Percentiles rank a stretch among this genome's conserved stretches.
Conservation (phyloP, 1,140 invertebrate species). For the Tetragonula clypearis region DNA sequence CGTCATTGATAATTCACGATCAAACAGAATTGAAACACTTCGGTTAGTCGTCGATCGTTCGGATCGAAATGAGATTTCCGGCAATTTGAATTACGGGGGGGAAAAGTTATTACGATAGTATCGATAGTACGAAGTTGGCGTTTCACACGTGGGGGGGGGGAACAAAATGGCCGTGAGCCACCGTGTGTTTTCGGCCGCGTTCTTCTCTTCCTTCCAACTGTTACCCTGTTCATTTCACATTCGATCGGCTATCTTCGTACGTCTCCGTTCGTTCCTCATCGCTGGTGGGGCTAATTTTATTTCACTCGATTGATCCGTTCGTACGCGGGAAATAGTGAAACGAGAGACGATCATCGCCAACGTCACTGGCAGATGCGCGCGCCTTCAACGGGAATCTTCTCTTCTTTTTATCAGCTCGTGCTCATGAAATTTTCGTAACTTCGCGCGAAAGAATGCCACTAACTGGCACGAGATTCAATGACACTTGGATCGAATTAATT, state of each 20-base stretch:
- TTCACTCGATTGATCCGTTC: constrained; percentile 41
- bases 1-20: too few relatives aligned
- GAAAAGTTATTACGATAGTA: too few relatives aligned
- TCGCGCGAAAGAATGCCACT: too few relatives aligned
- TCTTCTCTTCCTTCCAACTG: constrained; percentile 55
- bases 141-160: background rate
- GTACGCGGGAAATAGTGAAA: constrained; percentile 36
- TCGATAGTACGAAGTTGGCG: too few relatives aligned
- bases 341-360: constrained; percentile 30
- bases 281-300: constrained; percentile 34
- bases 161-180: constrained; percentile 2
- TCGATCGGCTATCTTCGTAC: constrained; percentile 74
- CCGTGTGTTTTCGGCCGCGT: constrained; percentile 30
- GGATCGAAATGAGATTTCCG: too few relatives aligned
- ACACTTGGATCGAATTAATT: too few relatives aligned
- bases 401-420: too few relatives aligned
- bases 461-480: too few relatives aligned
- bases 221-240: constrained; percentile 72
- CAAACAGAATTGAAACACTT: too few relatives aligned
- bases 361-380: background rate
- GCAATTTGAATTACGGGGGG: too few relatives aligned
- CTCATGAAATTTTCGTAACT: too few relatives aligned
- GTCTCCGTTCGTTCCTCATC: constrained; percentile 64
- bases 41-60: too few relatives aligned
- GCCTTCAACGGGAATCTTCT: background rate